A percentile compares a stretch with the other conserved stretches of the same genome.
These are phyloP conservation scores for Drosophila maculinotata DNA, from an alignment of 2,888 invertebrate species.

Conservation along the genomic window DNA sequence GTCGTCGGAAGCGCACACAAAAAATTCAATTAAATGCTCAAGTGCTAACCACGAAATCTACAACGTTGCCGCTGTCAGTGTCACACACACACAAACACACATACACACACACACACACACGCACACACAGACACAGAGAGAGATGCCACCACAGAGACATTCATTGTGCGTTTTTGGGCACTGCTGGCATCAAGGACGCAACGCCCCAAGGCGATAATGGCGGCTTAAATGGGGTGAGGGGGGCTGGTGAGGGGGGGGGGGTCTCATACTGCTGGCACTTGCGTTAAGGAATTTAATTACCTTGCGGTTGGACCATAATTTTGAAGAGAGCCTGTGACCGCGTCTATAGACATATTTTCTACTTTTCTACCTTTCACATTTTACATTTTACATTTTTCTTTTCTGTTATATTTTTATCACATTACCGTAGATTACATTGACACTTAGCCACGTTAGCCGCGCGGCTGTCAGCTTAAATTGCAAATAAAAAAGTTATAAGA, in stretches of 20 bases:
- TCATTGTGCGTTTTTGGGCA: constrained; percentile 61
- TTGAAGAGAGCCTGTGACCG: constrained; percentile 40
- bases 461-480: constrained; percentile 5
- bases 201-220: constrained; percentile 22
- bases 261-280: constrained; percentile 23
- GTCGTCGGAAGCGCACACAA: constrained; percentile 44
- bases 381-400: constrained; percentile 8
- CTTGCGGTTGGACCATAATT: constrained; percentile 69
- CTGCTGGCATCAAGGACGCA: constrained; percentile 58
- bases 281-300: constrained; percentile 74
- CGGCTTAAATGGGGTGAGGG: constrained; percentile 6
- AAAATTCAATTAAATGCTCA: constrained; percentile 75
- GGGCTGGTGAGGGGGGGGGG: too few species aligned
- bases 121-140: constrained; percentile 10
- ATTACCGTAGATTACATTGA: constrained; percentile 56
- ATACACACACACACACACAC: constrained; percentile 6
- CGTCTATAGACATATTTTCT: constrained; percentile 33
- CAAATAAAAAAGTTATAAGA: neutral
- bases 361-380: constrained; percentile 19
- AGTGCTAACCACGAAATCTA: constrained; percentile 67
- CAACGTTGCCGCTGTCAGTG: constrained; percentile 44
- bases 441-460: constrained; percentile 39
- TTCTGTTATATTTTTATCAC: constrained; percentile 53
- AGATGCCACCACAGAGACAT: constrained; percentile 65
- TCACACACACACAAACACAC: constrained; percentile 23